Percentiles rank a stretch among this genome's conserved stretches.
Evolutionary conservation across 2,888 invertebrate species (phyloP).

Genomic region (Napeogenes sylphis): DNA sequence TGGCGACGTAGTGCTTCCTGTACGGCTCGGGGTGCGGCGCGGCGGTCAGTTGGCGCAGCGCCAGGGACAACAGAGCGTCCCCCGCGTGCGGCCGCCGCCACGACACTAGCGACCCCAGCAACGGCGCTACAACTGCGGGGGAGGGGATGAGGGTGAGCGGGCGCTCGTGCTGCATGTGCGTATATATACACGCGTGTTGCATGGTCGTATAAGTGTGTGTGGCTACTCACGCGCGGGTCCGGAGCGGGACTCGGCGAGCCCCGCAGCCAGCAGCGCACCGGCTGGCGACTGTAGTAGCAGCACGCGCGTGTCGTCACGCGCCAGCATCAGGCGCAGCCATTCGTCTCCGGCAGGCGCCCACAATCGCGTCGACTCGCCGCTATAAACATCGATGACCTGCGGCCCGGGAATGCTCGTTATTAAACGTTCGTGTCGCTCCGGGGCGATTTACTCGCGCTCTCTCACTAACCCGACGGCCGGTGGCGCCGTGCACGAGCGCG

Average conservation of each 20-base stretch:
- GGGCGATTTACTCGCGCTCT: no score
- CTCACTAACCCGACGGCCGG: slow-evolving; percentile 10
- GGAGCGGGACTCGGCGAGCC: neutral
- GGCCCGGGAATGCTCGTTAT: neutral
- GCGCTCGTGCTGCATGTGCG: no score
- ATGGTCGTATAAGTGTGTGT: no score
- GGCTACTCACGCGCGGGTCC: slow-evolving; percentile 24
- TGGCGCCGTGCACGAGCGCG: slow-evolving; percentile 39
- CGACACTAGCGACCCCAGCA: slow-evolving; percentile 42
- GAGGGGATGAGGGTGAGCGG: no score
- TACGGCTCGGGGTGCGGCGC: slow-evolving; percentile 38
- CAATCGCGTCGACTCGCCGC: slow-evolving; percentile 31
- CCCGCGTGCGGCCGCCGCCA: slow-evolving; percentile 49
- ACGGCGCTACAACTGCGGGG: slow-evolving; percentile 43
- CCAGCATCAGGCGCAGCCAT: slow-evolving; percentile 41
- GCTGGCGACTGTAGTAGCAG: slow-evolving; percentile 63
- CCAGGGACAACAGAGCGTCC: slow-evolving; percentile 52
- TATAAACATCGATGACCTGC: slow-evolving; percentile 56
- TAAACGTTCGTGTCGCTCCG: neutral
- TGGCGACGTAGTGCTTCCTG: slow-evolving; percentile 54
- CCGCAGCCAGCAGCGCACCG: slow-evolving; percentile 12
- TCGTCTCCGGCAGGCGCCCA: slow-evolving; percentile 39
- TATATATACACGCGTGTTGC: no score
- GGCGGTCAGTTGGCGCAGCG: slow-evolving; percentile 44
- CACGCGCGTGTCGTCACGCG: slow-evolving; percentile 36